phyloP scores from a whole-genome alignment of 2,797 vertebrate genomes.

The Todus mexicanus region DNA sequence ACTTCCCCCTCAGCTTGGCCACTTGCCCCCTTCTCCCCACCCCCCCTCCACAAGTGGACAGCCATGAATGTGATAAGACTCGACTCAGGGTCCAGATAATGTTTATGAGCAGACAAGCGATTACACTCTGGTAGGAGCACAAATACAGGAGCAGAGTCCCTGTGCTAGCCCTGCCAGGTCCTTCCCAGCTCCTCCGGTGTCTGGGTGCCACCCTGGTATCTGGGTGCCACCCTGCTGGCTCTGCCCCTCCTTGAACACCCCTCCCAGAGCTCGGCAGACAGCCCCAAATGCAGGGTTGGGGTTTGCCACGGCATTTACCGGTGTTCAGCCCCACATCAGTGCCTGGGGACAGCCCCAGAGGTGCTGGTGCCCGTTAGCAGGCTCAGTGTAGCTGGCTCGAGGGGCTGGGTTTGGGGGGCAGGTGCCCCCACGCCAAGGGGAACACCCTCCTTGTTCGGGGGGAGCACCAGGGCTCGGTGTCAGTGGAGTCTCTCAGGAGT shows the following conservation, averaged over 20 bases:
- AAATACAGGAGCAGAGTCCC: neutral
- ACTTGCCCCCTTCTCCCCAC: neutral
- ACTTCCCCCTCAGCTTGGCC: neutral
- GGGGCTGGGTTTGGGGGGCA: neutral
- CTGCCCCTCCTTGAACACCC: neutral
- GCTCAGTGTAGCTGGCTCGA: rapidly evolving
- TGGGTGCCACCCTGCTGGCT: neutral
- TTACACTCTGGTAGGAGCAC: slow-evolving; percentile 34
- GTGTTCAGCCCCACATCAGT: neutral
- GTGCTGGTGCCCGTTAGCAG: neutral
- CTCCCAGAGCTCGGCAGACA: neutral
- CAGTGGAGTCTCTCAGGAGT: neutral
- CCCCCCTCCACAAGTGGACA: rapidly evolving
- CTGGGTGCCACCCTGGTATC: neutral
- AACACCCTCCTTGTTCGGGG: neutral
- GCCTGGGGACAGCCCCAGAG: neutral
- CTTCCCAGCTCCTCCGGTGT: neutral
- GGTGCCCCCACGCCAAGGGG: neutral
- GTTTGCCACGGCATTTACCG: rapidly evolving
- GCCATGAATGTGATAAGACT: neutral
- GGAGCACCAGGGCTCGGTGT: neutral
- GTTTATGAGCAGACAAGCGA: slow-evolving; percentile 60
- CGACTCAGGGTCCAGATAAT: slow-evolving; percentile 12
- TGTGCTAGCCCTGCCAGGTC: neutral
- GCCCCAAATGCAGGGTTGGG: rapidly evolving